Evolutionary conservation across 1,140 invertebrate genomes (phyloP), one percentile per base, ranked within the genome.

Genomic region (Drosophila busckii): DNA sequence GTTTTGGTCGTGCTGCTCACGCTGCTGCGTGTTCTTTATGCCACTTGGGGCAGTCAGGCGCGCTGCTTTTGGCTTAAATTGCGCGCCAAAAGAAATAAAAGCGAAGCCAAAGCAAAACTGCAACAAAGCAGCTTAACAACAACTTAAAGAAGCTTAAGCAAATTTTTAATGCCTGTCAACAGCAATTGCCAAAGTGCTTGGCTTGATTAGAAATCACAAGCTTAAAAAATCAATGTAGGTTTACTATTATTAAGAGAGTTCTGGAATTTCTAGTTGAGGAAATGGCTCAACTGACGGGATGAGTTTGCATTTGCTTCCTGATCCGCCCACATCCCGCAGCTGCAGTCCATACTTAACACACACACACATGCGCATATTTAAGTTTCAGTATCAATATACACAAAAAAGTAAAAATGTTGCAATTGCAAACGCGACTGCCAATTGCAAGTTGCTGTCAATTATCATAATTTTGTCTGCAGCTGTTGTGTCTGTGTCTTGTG

Each of bases 1-100:
- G 44, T 69, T 61, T 61, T 61, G 59, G 58, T 25, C 20, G 8
- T 48, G 19, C 19, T 53, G 17, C 37, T 41, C 31, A n/a, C 35
- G 23, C 31, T 15, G 23, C 45, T 44, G 17, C 15, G 28, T 29
- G 44, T 71, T 60, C 34, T 76, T 66, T 65, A 56, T 70, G 71
- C 34, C 60, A 76, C 70, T 75, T 41, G 70, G 41, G 70, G 70
- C 70, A 42, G 71, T 70, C 70, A 75, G 64, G 61, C 54, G 45
- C 59, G 41, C 41, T 6, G 38, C 28, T 12, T 49, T 37, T n/a
- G n/a, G n/a, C 37, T 35, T 25, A 31, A 61, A 62, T 56, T 66
- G 66, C 70, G 54, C 70, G 70, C 70, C 70, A 76, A 75, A 75
- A 61, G 55, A 49, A 55, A 38, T 25, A 16, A 28, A 49, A 44